Evolutionary conservation across 2,888 invertebrate genomes (phyloP), one percentile per base, ranked within the genome.

Genomic region (Tiphia femorata): DNA sequence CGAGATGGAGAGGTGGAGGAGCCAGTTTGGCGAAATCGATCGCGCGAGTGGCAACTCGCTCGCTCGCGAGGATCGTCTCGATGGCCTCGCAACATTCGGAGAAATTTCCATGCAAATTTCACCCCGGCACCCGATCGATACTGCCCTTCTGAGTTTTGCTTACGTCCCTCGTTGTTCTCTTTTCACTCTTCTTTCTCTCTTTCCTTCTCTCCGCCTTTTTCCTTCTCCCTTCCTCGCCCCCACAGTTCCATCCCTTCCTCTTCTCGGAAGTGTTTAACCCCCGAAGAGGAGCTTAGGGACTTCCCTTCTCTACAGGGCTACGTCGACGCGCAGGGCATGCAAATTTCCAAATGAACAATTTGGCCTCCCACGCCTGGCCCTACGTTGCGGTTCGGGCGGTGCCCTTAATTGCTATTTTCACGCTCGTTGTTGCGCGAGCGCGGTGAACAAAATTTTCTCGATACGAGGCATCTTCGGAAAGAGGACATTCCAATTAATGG

Each of bases 61-160:
- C 49, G 43, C 35, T 16, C 29, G 30, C 25, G 21, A 46, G 56
- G 10, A 51, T 33, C 46, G 52, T 50, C 25, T 19, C 38, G 27
- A 29, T 6, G 10, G n/a, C 37, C 16, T 25, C 29, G 27, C 33
- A 33, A 38, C 42, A n/a, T n/a, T n/a, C 20, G 8, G 10, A 61
- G 62, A 71, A 71, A 66, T 70, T 72, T 67, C 59, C 66, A 73
- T 74, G 73, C 72, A 73, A 73, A 75, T 72, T 70, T 72, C 60
- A 66, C 62, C 51, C 58, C n/a, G n/a, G n/a, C n/a, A n/a, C n/a
- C n/a, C 67, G 72, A 70, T 73, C 73, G 73, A 72, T 72, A 70
- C n/a, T 54, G 50, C 59, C 40, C 62, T 62, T 54, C 64, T 58
- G 40, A 55, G 54, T 47, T 4, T 37, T 17, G 5, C 8, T 25